These are phyloP conservation scores for Lipophrys pholis DNA, from an alignment of 2,113 vertebrate species.

Conservation along the genomic window DNA sequence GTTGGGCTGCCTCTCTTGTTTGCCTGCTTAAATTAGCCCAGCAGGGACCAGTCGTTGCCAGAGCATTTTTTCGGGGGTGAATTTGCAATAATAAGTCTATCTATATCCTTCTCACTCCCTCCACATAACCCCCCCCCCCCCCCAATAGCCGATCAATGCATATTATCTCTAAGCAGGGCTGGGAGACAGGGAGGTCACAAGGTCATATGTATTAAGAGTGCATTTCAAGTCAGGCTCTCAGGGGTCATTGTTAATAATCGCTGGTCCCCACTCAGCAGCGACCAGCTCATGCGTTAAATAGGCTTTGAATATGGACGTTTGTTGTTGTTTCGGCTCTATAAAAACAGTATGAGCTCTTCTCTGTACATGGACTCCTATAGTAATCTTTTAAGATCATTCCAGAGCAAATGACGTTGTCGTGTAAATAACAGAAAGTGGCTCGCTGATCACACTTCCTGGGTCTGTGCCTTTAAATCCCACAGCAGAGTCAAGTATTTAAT, in stretches of 20 bases:
- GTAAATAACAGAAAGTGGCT: slow-evolving; percentile 33
- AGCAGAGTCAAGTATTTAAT: too few species aligned
- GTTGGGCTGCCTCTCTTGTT: slow-evolving; percentile 57
- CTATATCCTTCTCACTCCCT: slow-evolving; percentile 11
- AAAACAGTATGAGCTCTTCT: slow-evolving; percentile 27
- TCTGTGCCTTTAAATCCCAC: slow-evolving; percentile 25
- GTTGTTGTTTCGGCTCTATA: slow-evolving; percentile 22
- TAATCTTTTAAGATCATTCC: slow-evolving; percentile 62
- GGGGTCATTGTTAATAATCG: slow-evolving; percentile 41
- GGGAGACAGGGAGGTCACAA: slow-evolving; percentile 40
- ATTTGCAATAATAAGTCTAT: slow-evolving; percentile 42
- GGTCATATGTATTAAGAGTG: slow-evolving; percentile 35
- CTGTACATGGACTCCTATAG: slow-evolving; percentile 48
- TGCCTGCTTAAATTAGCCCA: slow-evolving; percentile 74
- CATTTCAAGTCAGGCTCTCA: slow-evolving; percentile 28
- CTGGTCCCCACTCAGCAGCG: slow-evolving; percentile 5
- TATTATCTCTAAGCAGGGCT: slow-evolving; percentile 41
- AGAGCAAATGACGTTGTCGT: slow-evolving; percentile 18
- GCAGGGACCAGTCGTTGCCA: slow-evolving; percentile 64
- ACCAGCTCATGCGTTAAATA: slow-evolving; percentile 5
- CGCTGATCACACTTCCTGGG: slow-evolving; percentile 34
- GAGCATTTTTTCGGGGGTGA: slow-evolving; percentile 31
- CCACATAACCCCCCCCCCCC: neutral
- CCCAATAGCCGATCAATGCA: slow-evolving; percentile 54
- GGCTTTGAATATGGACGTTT: slow-evolving; percentile 1